Base-by-base conservation (phyloP, 2,797 vertebrate genomes). In the Poecile montanus region DNA sequence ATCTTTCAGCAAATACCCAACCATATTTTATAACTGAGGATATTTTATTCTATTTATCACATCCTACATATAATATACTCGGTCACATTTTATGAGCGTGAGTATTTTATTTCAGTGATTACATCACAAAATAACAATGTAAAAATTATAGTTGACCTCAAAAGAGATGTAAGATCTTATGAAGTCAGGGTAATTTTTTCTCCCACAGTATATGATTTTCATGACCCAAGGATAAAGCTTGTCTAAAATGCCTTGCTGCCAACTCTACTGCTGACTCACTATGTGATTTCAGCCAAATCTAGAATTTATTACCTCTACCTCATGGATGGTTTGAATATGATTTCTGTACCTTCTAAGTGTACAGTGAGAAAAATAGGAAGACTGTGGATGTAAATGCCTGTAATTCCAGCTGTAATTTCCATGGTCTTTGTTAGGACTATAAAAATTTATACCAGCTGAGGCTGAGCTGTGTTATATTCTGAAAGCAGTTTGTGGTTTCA, bases 401-500 rank as follows among this genome's bases (percentile, higher is more conserved):
- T 89, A 77, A 70, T 95, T 91, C 68, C 15, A 13, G 23, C 45
- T 86, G 50, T 91, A 82, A 66, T 94, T 92, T 91, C 72, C 27
- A 17, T 58, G 38, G 34, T 38, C 61, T 89, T 93, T 79, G 32
- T 85, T 93, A 77, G 58, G 50, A 51, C 25, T 92, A 25, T 58
- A 81, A 88, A 92, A 91, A 91, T 88, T 83, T 83, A 68, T 67
- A 72, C 84, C 68, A 72, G 47, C 76, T 95, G 84, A 94, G 36
- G 25, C 32, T 89, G 67, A 79, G 80, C 38, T 67, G 45, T 56
- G 27, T 57, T 76, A 57, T 29, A 29, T 86, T 91, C 83, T 71
- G 57, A 92, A 91, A 77, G 25, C 32, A 68, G 32, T 76, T 83
- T 86, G 30, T 76, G 53, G 60, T 75, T 94, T 91, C 63, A 42